These are phyloP conservation scores for Tetramorium alpestre DNA, from an alignment of 1,140 invertebrate genomes.

Conservation along the genomic window DNA sequence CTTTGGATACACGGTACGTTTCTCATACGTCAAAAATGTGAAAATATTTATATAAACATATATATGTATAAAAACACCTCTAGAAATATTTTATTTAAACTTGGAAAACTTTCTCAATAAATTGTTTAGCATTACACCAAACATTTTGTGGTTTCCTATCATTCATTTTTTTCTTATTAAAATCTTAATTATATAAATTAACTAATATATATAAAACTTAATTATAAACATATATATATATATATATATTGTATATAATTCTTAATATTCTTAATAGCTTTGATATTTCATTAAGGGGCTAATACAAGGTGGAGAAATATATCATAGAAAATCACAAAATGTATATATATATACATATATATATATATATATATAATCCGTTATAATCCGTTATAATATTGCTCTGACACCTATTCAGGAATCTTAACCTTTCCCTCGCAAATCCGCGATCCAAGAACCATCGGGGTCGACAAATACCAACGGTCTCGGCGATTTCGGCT, in stretches of 20 bases:
- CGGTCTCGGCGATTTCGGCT: slow-evolving; percentile 49
- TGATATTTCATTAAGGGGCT: neutral
- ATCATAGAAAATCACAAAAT: neutral
- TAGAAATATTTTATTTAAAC: neutral
- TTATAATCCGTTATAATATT: slow-evolving; percentile 18
- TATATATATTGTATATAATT: neutral
- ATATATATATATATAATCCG: neutral
- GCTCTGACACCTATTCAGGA: neutral
- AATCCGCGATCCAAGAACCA: neutral
- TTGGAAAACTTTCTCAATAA: neutral
- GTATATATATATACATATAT: neutral
- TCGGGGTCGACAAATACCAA: slow-evolving; percentile 21
- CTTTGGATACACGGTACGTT: neutral
- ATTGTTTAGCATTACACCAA: neutral
- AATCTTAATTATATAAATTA: neutral
- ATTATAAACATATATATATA: neutral
- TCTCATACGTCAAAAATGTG: neutral
- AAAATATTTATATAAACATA: neutral
- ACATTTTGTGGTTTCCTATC: neutral
- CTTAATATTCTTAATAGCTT: neutral
- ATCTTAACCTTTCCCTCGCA: neutral
- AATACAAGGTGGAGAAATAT: neutral
- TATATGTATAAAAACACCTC: neutral
- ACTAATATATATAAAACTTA: neutral
- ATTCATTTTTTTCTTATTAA: neutral